Evolutionary conservation across 2,797 vertebrate genomes (phyloP).

Genomic region (Melanotaenia parkinsoni): DNA sequence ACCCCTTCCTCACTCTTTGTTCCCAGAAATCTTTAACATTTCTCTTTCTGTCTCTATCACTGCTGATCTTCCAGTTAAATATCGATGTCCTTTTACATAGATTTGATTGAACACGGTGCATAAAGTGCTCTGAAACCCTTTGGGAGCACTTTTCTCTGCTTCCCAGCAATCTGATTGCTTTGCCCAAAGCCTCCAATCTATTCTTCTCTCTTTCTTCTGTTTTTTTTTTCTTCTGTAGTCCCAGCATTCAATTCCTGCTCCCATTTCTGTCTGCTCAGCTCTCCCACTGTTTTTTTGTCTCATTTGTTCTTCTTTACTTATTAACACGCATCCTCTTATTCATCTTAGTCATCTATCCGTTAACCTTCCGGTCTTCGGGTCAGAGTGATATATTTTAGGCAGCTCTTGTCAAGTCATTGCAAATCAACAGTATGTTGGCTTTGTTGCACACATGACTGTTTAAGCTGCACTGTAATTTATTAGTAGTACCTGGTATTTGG

Average conservation of each 20-base stretch:
- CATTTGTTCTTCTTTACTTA: constrained; percentile 20
- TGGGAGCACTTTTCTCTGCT: constrained; percentile 44
- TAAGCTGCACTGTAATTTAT: constrained; percentile 6
- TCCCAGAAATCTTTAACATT: constrained; percentile 66
- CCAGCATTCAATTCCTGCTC: constrained; percentile 12
- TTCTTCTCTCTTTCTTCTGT: constrained; percentile 21
- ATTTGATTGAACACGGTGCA: constrained; percentile 62
- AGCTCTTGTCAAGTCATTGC: not conserved
- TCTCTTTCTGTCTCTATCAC: constrained; percentile 42
- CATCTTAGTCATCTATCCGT: constrained; percentile 16
- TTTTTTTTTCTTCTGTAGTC: constrained; percentile 15
- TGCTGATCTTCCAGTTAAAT: constrained; percentile 64
- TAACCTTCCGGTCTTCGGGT: constrained; percentile 28
- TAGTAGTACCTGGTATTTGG: constrained; percentile 9
- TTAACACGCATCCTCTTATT: constrained; percentile 1
- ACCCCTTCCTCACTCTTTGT: constrained; percentile 36
- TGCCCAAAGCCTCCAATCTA: constrained; percentile 29
- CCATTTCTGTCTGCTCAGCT: constrained; percentile 11
- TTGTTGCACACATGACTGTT: not conserved
- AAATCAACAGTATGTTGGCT: constrained; percentile 17
- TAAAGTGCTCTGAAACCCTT: constrained; percentile 58
- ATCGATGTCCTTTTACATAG: constrained; percentile 49
- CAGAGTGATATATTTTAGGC: constrained; percentile 16
- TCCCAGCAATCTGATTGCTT: constrained; percentile 62
- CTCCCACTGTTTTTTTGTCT: not conserved